These are phyloP conservation scores for Atethmia centrago DNA, from an alignment of 2,888 invertebrate species.

Conservation along the genomic window DNA sequence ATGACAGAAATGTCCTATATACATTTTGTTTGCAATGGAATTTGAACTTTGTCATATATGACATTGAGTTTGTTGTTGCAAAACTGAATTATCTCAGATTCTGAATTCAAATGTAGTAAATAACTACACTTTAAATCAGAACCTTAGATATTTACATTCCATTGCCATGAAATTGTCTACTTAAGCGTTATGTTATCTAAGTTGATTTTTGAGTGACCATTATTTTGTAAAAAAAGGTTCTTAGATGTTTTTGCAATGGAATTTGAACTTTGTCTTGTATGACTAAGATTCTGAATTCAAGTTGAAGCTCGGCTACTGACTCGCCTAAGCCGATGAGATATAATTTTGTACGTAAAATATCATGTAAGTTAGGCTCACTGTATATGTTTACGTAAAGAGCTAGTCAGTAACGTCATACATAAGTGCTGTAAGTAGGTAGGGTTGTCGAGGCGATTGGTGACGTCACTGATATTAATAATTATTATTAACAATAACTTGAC, in stretches of 20 bases:
- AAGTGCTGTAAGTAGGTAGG: conserved; percentile 47
- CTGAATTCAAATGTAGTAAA: conserved; percentile 6
- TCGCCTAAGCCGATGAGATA: conserved; percentile 39
- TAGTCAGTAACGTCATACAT: conserved; percentile 68
- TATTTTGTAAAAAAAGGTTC: neutral
- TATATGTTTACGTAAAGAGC: conserved; percentile 68
- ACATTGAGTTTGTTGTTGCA: neutral
- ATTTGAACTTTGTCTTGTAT: neutral
- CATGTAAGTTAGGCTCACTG: conserved; percentile 36
- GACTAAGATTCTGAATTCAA: conserved; percentile 12
- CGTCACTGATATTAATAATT: conserved; percentile 17
- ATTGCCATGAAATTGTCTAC: neutral
- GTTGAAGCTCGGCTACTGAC: neutral
- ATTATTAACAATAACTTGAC: neutral
- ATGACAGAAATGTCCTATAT: neutral
- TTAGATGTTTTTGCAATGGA: neutral
- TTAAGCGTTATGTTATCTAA: neutral
- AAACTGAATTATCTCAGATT: neutral
- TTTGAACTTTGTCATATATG: neutral
- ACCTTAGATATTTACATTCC: neutral
- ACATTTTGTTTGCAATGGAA: neutral
- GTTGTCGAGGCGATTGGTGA: neutral
- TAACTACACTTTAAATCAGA: neutral
- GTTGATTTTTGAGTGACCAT: neutral
- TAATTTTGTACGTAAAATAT: conserved; percentile 35